Percentiles rank a stretch among this genome's conserved stretches.
phyloP scores from a whole-genome alignment of 2,888 invertebrate genomes.

The Scaptomyza cyrtandrae region DNA sequence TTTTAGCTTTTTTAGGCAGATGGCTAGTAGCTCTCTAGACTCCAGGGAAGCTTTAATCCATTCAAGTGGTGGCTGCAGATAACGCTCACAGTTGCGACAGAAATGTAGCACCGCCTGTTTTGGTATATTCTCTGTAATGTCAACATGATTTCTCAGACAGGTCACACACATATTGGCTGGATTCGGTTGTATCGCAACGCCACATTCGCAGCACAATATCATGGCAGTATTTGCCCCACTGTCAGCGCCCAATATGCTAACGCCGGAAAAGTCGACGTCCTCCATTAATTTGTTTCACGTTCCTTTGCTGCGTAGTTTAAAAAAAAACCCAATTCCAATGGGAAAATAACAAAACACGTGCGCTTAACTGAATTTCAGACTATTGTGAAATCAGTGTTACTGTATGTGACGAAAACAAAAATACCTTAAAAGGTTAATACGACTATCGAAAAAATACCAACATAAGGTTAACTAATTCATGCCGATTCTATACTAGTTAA shows the following conservation, averaged over 20 bases:
- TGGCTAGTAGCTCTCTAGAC: constrained; percentile 93
- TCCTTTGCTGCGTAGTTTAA: neutral
- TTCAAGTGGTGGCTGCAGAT: constrained; percentile 95
- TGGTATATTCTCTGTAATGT: constrained; percentile 98
- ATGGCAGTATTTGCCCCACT: constrained; percentile 34
- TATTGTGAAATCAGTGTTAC: constrained; percentile 14
- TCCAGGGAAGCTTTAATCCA: constrained; percentile 95
- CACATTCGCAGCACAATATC: constrained; percentile 96
- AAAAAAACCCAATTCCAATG: constrained; percentile 17
- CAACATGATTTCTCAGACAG: constrained; percentile 95
- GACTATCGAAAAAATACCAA: neutral
- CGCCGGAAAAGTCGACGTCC: constrained; percentile 43
- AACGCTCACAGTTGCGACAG: constrained; percentile 97
- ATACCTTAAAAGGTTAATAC: constrained; percentile 5
- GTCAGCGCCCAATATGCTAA: constrained; percentile 44
- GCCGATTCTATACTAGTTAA: neutral
- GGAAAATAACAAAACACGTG: constrained; percentile 50
- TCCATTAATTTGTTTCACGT: constrained; percentile 50
- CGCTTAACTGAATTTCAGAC: constrained; percentile 25
- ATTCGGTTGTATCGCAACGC: constrained; percentile 95
- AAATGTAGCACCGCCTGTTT: constrained; percentile 96
- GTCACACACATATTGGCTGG: constrained; percentile 98
- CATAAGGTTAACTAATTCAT: neutral
- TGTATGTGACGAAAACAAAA: neutral
- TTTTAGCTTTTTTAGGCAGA: constrained; percentile 97